Percentiles rank a stretch among this genome's conserved stretches.
Conservation (phyloP, 1,140 invertebrate genomes). For the Brachionus sp. region DNA sequence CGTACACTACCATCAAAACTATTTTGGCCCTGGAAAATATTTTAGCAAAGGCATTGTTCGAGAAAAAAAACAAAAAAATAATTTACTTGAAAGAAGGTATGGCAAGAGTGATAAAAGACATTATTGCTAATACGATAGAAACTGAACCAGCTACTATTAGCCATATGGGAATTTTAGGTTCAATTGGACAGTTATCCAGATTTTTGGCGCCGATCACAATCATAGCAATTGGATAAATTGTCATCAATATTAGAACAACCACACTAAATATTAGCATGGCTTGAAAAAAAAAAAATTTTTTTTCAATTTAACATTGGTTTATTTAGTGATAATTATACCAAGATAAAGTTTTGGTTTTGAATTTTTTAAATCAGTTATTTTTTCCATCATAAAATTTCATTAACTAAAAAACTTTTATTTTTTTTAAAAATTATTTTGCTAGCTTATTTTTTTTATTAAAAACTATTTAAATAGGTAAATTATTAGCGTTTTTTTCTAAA, state of each 20-base stretch:
- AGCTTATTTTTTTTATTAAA: too few species aligned
- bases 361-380: background rate
- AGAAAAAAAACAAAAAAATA: background rate
- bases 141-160: slow-evolving; percentile 18
- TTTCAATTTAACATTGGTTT: background rate
- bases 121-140: background rate
- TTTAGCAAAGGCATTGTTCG: background rate
- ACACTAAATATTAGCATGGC: background rate
- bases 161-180: slow-evolving; percentile 16
- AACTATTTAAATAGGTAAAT: too few species aligned
- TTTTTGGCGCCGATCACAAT: background rate
- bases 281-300: background rate
- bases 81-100: background rate
- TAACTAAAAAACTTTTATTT: too few species aligned
- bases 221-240: background rate
- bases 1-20: background rate
- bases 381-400: background rate
- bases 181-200: background rate
- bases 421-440: background rate
- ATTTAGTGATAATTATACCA: background rate
- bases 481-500: too few species aligned
- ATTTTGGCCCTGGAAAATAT: background rate
- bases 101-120: background rate
- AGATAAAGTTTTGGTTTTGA: background rate
- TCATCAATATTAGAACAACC: background rate